A percentile compares a stretch with the other conserved stretches of the same genome.
Evolutionary conservation across 2,888 invertebrate genomes (phyloP).

Genomic region (Dermolepida albohirtum): DNA sequence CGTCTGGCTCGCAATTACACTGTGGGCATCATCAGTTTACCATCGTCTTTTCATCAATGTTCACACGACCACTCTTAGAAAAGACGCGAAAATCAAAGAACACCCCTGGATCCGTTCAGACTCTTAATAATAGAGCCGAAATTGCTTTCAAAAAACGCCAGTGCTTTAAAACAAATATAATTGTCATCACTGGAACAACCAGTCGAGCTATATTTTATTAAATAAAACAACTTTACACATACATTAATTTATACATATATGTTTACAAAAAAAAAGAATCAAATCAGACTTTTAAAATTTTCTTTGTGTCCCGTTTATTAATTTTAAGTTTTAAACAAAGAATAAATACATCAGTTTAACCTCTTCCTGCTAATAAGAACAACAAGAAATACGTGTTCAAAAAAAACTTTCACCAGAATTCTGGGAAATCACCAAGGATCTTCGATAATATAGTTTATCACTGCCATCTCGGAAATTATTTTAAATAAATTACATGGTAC

Average conservation of each 20-base stretch:
- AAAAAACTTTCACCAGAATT: neutral
- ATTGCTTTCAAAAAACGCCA: constrained; percentile 13
- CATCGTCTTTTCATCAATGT: constrained; percentile 58
- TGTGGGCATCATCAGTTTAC: constrained; percentile 73
- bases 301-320: constrained; percentile 37
- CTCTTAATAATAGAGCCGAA: constrained; percentile 5
- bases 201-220: constrained; percentile 48
- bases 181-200: constrained; percentile 46
- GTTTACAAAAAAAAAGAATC: constrained; percentile 12
- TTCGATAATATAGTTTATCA: constrained; percentile 53
- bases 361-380: constrained; percentile 5
- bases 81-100: constrained; percentile 1
- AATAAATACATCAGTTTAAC: constrained; percentile 33
- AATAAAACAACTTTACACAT: constrained; percentile 1
- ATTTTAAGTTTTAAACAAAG: constrained; percentile 29
- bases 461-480: constrained; percentile 51
- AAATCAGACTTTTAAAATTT: constrained; percentile 34
- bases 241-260: constrained; percentile 23
- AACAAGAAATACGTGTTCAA: neutral
- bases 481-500: constrained; percentile 39
- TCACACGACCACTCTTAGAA: constrained; percentile 24
- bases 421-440: constrained; percentile 9
- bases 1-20: constrained; percentile 85
- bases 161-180: constrained; percentile 9
- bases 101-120: constrained; percentile 9